Percentiles rank a stretch among this genome's conserved stretches.
phyloP scores from a whole-genome alignment of 2,113 vertebrate species.

The Thunnus maccoyii region DNA sequence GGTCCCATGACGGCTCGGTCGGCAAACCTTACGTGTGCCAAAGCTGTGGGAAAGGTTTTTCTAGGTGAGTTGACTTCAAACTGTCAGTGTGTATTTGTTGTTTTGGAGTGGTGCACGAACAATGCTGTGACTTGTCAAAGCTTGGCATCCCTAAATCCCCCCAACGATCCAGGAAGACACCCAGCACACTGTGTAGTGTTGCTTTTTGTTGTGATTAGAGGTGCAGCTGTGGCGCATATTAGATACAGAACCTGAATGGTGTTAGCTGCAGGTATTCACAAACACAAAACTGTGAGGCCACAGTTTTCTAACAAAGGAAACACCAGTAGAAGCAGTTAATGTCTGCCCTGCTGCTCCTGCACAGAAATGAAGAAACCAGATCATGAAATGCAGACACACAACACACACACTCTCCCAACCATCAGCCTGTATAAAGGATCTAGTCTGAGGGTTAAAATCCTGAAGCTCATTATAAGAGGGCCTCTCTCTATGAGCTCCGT shows the following conservation, averaged over 20 bases:
- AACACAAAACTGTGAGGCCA: too few species aligned
- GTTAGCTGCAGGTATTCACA: too few species aligned
- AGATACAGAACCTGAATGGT: too few species aligned
- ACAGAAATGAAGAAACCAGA: too few species aligned
- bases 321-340: background rate
- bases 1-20: constrained; percentile 97
- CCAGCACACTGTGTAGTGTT: background rate
- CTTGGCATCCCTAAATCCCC: too few species aligned
- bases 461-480: too few species aligned
- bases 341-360: background rate
- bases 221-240: background rate
- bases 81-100: background rate
- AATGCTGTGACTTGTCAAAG: background rate
- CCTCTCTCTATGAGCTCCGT: too few species aligned
- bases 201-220: background rate
- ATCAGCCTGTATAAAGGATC: too few species aligned
- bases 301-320: too few species aligned
- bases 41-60: constrained; percentile 99
- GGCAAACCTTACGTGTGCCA: constrained; percentile 99
- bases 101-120: background rate
- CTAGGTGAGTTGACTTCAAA: constrained; percentile 88
- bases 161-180: background rate
- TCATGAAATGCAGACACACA: too few species aligned
- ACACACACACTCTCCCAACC: too few species aligned
- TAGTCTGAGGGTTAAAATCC: too few species aligned